A percentile compares a stretch with the other conserved stretches of the same genome.
phyloP scores from a whole-genome alignment of 2,797 vertebrate species.

The Erpetoichthys calabaricus region DNA sequence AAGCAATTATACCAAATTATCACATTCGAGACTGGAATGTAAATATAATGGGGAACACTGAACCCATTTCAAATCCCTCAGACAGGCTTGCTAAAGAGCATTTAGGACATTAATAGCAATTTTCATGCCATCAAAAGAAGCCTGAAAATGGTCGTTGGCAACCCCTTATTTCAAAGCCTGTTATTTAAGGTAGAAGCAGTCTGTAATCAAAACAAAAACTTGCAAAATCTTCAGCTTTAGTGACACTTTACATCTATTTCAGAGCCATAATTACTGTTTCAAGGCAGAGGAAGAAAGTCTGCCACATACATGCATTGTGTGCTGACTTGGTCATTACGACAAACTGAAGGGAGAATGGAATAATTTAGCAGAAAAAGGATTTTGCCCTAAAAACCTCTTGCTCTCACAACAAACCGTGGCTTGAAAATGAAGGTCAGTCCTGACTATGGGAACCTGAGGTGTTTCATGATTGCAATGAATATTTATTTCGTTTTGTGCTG shows the following conservation, averaged over 20 bases:
- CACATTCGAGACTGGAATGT: constrained; percentile 58
- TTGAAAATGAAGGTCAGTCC: constrained; percentile 4
- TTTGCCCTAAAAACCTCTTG: constrained; percentile 1
- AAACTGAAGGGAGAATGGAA: constrained; percentile 28
- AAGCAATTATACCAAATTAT: constrained; percentile 73
- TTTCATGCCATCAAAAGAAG: constrained; percentile 79
- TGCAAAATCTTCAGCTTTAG: constrained; percentile 67
- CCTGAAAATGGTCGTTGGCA: constrained; percentile 73
- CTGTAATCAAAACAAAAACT: constrained; percentile 90
- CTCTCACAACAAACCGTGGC: neutral
- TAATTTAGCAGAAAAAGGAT: constrained; percentile 21
- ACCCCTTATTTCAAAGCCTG: constrained; percentile 94
- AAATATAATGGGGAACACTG: constrained; percentile 61
- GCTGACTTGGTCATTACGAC: constrained; percentile 58
- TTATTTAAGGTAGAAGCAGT: constrained; percentile 90
- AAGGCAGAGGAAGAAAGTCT: constrained; percentile 45
- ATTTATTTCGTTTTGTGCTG: neutral
- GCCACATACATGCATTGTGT: constrained; percentile 64
- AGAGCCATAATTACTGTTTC: constrained; percentile 86
- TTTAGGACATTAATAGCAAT: constrained; percentile 91
- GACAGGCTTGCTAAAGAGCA: constrained; percentile 88
- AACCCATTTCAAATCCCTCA: constrained; percentile 59
- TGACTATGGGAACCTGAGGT: constrained; percentile 1
- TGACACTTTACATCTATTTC: constrained; percentile 88
- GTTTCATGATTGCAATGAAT: neutral